phyloP scores from a whole-genome alignment of 1,140 invertebrate species.

The Drosophila orosa region DNA sequence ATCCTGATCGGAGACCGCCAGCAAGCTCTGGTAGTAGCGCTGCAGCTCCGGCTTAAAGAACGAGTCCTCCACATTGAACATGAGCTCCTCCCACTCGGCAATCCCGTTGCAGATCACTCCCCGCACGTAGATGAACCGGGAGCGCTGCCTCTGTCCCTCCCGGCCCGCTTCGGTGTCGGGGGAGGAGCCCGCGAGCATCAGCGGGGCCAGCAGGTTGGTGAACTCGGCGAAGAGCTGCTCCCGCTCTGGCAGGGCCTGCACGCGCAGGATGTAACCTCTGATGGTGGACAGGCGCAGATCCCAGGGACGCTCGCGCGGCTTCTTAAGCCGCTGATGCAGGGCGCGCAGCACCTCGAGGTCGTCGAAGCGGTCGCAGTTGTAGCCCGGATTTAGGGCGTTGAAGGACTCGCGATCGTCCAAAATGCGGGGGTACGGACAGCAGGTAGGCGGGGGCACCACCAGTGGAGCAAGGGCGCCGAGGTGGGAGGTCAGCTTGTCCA shows the following conservation, averaged over 20 bases:
- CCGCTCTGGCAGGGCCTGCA: constrained; percentile 29
- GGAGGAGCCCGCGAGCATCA: constrained; percentile 16
- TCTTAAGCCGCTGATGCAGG: constrained; percentile 50
- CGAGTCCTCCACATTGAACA: constrained; percentile 50
- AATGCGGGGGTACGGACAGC: constrained; percentile 67
- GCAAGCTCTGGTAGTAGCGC: constrained; percentile 28
- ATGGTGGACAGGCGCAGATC: constrained; percentile 56
- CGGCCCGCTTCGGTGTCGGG: background rate
- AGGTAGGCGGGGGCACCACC: constrained; percentile 37
- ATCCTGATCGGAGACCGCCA: constrained; percentile 11
- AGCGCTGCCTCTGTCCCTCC: constrained; percentile 47
- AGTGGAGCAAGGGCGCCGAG: constrained; percentile 51
- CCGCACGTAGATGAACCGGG: constrained; percentile 71
- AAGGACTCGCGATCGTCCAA: constrained; percentile 71
- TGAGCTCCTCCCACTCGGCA: constrained; percentile 74
- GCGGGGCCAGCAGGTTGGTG: background rate
- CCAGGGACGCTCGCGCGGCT: constrained; percentile 54
- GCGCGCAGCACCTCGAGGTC: constrained; percentile 68
- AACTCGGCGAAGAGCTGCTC: constrained; percentile 41
- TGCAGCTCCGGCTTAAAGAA: constrained; percentile 63
- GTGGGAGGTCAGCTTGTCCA: constrained; percentile 30
- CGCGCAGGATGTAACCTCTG: constrained; percentile 50
- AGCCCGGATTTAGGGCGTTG: constrained; percentile 65
- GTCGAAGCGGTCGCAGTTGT: constrained; percentile 66
- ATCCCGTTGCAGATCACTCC: constrained; percentile 69